Conservation (phyloP, 2,888 invertebrate genomes). For the Nephrotoma guestfalica region DNA sequence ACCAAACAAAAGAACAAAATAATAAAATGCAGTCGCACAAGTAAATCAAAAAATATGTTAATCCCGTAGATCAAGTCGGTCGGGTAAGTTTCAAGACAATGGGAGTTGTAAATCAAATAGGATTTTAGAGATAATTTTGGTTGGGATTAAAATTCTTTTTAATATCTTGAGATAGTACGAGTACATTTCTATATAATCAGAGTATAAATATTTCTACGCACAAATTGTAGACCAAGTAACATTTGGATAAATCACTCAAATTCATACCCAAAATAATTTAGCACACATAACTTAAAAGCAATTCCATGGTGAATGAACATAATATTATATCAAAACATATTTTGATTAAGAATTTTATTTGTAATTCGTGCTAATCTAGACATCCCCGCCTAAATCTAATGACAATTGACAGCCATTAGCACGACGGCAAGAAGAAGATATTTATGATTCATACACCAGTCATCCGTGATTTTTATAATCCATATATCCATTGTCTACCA, state of each 20-base stretch:
- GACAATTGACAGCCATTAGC: not conserved
- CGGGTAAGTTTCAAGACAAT: not conserved
- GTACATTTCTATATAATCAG: not conserved
- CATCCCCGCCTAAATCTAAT: not conserved
- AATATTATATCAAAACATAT: not conserved
- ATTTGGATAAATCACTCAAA: not conserved
- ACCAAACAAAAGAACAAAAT: not conserved
- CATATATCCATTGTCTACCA: not conserved
- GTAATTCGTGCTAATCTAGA: not conserved
- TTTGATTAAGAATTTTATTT: not conserved
- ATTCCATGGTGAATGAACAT: not conserved
- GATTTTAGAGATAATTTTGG: not conserved
- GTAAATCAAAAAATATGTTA: not conserved
- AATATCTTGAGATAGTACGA: not conserved
- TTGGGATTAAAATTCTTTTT: not conserved
- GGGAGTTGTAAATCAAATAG: not conserved
- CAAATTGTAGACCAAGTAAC: not conserved
- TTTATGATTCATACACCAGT: not conserved
- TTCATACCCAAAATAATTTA: not conserved
- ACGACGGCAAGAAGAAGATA: not conserved
- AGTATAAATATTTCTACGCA: not conserved
- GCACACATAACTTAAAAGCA: not conserved
- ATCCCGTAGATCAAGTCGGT: not conserved
- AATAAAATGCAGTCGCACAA: not conserved
- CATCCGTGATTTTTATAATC: not conserved